A percentile compares a stretch with the other conserved stretches of the same genome.
Conservation (phyloP, 2,797 vertebrate species). For the Pristis pectinata region DNA sequence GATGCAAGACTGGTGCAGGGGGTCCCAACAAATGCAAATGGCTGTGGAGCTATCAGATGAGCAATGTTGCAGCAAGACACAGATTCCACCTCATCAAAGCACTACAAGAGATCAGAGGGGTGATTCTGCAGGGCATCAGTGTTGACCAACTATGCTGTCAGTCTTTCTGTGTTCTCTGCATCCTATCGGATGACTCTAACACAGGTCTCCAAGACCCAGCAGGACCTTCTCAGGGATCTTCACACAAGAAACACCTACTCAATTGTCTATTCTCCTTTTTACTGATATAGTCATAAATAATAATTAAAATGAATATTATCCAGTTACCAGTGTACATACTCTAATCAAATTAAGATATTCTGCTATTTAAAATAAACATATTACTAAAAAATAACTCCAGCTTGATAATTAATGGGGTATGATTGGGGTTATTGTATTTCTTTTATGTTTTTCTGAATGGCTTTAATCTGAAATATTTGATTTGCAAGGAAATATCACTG, state of each 20-base stretch:
- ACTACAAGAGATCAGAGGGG: neutral
- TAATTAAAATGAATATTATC: neutral
- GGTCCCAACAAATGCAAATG: too few species aligned
- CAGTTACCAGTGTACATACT: neutral
- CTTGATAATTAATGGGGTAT: neutral
- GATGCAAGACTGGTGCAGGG: too few species aligned
- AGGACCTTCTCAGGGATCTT: neutral
- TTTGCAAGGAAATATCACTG: neutral
- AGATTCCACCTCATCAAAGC: too few species aligned
- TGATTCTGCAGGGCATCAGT: neutral
- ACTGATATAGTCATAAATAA: neutral
- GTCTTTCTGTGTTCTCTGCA: neutral
- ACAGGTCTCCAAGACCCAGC: neutral
- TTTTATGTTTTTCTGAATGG: neutral
- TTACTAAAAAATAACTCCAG: neutral
- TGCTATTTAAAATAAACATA: neutral
- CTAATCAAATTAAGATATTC: neutral
- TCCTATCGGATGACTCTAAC: neutral
- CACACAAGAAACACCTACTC: neutral
- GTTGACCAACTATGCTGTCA: neutral
- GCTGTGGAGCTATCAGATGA: too few species aligned
- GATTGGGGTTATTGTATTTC: neutral
- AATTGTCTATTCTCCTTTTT: neutral
- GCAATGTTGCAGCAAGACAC: too few species aligned
- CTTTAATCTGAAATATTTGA: neutral